phyloP scores from a whole-genome alignment of 2,113 vertebrate species.

The Percina caprodes region DNA sequence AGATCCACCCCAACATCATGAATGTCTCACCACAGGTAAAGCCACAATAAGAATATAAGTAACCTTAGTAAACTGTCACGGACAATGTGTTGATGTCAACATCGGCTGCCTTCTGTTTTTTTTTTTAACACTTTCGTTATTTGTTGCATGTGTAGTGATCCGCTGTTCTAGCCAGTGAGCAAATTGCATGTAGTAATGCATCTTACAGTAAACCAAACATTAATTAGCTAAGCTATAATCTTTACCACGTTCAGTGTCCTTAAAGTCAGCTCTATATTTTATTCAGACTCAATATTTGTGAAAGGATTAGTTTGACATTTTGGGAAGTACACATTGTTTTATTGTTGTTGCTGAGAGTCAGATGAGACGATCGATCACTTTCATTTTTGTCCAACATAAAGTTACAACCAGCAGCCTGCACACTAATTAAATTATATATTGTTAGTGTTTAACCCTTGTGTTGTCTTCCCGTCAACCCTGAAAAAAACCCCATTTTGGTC shows the following conservation, averaged over 20 bases:
- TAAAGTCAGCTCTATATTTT: background rate
- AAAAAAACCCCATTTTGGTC: no score
- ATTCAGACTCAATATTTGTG: background rate
- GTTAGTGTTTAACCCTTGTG: background rate
- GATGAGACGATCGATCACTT: background rate
- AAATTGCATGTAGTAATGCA: background rate
- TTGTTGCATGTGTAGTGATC: background rate
- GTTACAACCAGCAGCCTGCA: background rate
- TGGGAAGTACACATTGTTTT: background rate
- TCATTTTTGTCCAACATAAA: background rate
- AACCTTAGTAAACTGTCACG: background rate
- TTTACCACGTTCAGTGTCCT: background rate
- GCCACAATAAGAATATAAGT: background rate
- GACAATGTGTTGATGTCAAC: background rate
- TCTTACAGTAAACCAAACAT: background rate
- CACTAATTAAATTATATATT: background rate
- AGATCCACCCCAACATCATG: conserved; percentile 54
- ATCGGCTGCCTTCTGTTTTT: background rate
- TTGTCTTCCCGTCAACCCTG: no score
- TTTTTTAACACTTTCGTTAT: background rate
- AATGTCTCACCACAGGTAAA: conserved; percentile 78
- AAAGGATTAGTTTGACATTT: background rate
- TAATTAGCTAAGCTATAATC: no score
- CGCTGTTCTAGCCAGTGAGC: background rate
- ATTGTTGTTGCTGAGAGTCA: background rate